Evolutionary conservation across 2,888 invertebrate genomes (phyloP), one percentile per base, ranked within the genome.

Genomic region (Anthophora plumipes): DNA sequence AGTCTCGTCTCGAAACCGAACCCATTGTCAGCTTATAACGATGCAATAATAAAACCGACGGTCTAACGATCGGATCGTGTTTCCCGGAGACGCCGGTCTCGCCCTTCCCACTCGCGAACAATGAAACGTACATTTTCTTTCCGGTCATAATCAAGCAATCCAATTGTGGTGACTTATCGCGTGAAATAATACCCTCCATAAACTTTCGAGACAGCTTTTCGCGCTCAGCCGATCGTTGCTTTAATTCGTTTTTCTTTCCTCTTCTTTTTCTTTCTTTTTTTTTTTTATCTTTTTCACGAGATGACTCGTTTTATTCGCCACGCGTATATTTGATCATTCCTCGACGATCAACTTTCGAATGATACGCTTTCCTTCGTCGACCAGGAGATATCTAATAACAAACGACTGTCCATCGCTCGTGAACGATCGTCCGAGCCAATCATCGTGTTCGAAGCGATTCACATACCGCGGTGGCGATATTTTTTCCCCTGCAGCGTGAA

Each of bases 1-100:
- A 67, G 73, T 54, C 84, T 73, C 75, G 76, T 82, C 60, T 60
- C 68, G 84, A 80, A 88, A 88, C 84, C 74, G 80, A 68, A 74
- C 61, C 85, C 73, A 88, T 87, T 87, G 88, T 87, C 86, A 76
- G 84, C 76, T 87, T 83, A 88, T 88, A 86, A 88, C 81, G 86
- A 87, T 72, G 85, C 83, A 85, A 87, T 85, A 86, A 88, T 87
- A 87, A 87, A 87, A 83, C 81, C 81, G 77, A 68, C 68, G 64
- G 85, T 74, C 81, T 88, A 88, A 87, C 87, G 88, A 87, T 86
- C 83, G 83, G 86, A 82, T 88, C 86, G 73, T 77, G 82, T 87
- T 86, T 76, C 87, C 82, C 80, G 86, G 84, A 86, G 88, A 82
- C 81, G 82, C 80, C 88, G 87, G 74, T 82, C 61, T 60, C 31